phyloP scores from a whole-genome alignment of 1,140 invertebrate genomes.

The Drosophila ananassae region DNA sequence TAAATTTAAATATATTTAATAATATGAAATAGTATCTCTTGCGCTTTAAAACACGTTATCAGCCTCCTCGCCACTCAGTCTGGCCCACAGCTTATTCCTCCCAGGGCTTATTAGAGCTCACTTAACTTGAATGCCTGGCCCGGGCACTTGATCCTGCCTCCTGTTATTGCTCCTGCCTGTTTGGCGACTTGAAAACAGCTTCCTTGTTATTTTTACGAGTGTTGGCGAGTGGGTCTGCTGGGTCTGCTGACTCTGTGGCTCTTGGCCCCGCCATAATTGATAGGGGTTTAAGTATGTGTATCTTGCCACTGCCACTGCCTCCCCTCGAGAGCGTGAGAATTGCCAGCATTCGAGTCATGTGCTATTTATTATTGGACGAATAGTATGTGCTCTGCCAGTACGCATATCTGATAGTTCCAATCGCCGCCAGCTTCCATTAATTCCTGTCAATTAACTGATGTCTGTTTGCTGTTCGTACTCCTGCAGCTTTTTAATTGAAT shows the following conservation, averaged over 20 bases:
- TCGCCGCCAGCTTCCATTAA: conserved; percentile 13
- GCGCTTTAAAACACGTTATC: conserved; percentile 21
- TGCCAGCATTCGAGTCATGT: conserved; percentile 43
- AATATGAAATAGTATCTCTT: background rate
- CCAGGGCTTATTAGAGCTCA: conserved; percentile 59
- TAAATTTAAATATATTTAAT: background rate
- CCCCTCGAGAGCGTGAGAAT: conserved; percentile 31
- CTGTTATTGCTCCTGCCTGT: conserved; percentile 17
- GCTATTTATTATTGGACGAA: conserved; percentile 41
- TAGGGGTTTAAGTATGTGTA: conserved; percentile 35
- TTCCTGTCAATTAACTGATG: conserved; percentile 36
- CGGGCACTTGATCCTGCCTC: conserved; percentile 43
- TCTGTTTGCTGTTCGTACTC: conserved; percentile 35
- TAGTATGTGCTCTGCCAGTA: conserved; percentile 2
- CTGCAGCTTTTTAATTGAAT: conserved; percentile 39
- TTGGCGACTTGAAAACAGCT: conserved; percentile 33
- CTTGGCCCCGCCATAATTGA: conserved; percentile 34
- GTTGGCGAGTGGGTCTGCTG: conserved; percentile 14
- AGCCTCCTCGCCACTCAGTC: conserved; percentile 25
- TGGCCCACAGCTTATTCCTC: conserved; percentile 23
- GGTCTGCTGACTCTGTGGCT: conserved; percentile 6
- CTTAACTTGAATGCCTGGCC: conserved; percentile 46
- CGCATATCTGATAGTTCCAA: conserved; percentile 15
- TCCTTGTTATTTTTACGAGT: conserved; percentile 36
- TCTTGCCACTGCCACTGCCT: background rate